Percentiles rank a stretch among this genome's conserved stretches.
Conservation (phyloP, 2,797 vertebrate species). For the Amniataba percoides region DNA sequence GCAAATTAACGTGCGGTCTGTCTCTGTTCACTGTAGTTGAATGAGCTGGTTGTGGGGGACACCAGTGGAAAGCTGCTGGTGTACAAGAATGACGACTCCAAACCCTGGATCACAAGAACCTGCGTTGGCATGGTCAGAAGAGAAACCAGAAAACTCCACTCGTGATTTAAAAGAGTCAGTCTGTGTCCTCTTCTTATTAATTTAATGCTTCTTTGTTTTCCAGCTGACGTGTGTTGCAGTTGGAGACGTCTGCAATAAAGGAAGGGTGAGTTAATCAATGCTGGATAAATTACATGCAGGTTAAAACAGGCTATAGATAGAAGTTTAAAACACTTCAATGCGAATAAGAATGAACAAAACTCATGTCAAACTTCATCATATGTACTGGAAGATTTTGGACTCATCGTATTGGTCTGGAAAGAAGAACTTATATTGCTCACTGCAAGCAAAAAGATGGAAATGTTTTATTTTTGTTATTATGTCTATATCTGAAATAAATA, state of each 20-base stretch:
- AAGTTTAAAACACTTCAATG: no score
- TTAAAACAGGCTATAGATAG: no score
- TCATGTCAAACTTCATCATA: no score
- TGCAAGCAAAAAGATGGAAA: no score
- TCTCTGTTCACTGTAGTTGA: slow-evolving; percentile 83
- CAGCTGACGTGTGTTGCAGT: slow-evolving; percentile 96
- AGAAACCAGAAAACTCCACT: background rate
- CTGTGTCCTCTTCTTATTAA: background rate
- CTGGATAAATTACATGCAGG: no score
- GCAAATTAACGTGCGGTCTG: background rate
- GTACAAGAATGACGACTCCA: slow-evolving; percentile 95
- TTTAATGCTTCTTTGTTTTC: slow-evolving; percentile 51
- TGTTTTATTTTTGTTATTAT: no score
- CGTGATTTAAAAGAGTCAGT: rapidly evolving
- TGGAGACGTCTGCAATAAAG: slow-evolving; percentile 96
- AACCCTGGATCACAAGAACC: slow-evolving; percentile 90
- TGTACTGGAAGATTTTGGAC: no score
- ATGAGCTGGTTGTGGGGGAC: slow-evolving; percentile 96
- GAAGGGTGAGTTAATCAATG: slow-evolving; percentile 87
- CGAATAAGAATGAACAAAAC: no score
- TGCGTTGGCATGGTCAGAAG: slow-evolving; percentile 95
- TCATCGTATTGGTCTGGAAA: no score
- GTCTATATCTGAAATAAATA: no score
- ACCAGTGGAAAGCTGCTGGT: slow-evolving; percentile 92
- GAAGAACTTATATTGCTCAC: no score